Conservation (phyloP, 2,888 invertebrate species). For the Neoaliturus tenellus region DNA sequence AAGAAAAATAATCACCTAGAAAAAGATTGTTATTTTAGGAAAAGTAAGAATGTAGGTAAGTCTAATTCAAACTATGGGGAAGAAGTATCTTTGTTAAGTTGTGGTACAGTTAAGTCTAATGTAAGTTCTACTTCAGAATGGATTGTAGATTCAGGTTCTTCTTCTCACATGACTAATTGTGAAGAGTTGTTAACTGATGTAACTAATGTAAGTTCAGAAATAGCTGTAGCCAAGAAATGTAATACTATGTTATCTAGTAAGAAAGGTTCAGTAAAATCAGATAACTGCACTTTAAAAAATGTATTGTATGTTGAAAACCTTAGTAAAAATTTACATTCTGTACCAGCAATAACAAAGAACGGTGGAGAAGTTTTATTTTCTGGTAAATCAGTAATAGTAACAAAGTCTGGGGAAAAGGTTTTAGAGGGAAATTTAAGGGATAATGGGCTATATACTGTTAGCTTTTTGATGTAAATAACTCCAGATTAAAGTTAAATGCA, state of each 20-base stretch:
- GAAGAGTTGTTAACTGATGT: background rate
- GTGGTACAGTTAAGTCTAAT: background rate
- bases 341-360: constrained; percentile 43
- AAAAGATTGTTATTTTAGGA: constrained; percentile 33
- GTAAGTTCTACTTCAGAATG: background rate
- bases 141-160: background rate
- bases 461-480: too few species aligned
- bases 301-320: constrained; percentile 54
- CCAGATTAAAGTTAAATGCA: background rate
- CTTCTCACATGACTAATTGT: background rate
- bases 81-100: background rate
- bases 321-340: constrained; percentile 55
- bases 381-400: constrained; percentile 39
- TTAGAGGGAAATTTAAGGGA: constrained; percentile 24
- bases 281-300: constrained; percentile 22
- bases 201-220: background rate
- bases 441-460: constrained; percentile 35
- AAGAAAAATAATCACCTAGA: constrained; percentile 15
- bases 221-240: constrained; percentile 4
- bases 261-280: background rate
- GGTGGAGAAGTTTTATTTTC: constrained; percentile 49
- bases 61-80: too few species aligned
- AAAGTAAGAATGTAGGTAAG: constrained; percentile 2
- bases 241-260: constrained; percentile 25
- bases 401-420: constrained; percentile 18